Percentiles rank a stretch among this genome's conserved stretches.
These are phyloP conservation scores for Drosophila tani DNA, from an alignment of 1,140 invertebrate genomes.

Conservation along the genomic window DNA sequence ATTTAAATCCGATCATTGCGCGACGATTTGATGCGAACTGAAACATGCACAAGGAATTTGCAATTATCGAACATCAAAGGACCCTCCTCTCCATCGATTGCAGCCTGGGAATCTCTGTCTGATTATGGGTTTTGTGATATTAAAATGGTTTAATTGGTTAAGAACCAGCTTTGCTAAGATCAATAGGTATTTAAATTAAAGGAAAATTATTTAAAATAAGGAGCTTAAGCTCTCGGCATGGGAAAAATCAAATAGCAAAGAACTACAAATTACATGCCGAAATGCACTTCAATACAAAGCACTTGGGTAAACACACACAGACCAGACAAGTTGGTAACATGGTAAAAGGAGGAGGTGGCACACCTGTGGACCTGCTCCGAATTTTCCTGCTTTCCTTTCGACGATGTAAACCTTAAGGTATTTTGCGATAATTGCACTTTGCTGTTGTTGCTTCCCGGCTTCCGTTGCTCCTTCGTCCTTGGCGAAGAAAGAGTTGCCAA, in stretches of 20 bases:
- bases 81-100: slow-evolving; percentile 3
- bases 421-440: slow-evolving; percentile 83
- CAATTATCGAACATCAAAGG: slow-evolving; percentile 83
- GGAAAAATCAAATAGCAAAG: slow-evolving; percentile 81
- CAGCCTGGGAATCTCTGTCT: slow-evolving; percentile 3
- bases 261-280: slow-evolving; percentile 82
- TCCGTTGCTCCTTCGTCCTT: slow-evolving; percentile 18
- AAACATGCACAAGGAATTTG: slow-evolving; percentile 83
- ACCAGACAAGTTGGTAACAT: slow-evolving; percentile 19
- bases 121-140: slow-evolving; percentile 4
- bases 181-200: background rate
- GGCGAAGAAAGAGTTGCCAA: slow-evolving; percentile 64
- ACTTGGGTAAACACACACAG: slow-evolving; percentile 70
- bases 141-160: background rate
- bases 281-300: slow-evolving; percentile 83
- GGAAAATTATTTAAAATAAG: no score
- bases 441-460: slow-evolving; percentile 60
- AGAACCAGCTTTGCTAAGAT: background rate
- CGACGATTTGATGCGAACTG: slow-evolving; percentile 81
- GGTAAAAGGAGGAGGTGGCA: slow-evolving; percentile 11
- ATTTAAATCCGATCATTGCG: slow-evolving; percentile 83
- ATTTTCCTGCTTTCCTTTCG: slow-evolving; percentile 35
- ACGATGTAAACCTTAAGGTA: slow-evolving; percentile 83
- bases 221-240: slow-evolving; percentile 2
- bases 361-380: slow-evolving; percentile 48